Evolutionary conservation across 2,113 vertebrate genomes (phyloP), one percentile per base, ranked within the genome.

Genomic region (Tenrec ecaudatus): DNA sequence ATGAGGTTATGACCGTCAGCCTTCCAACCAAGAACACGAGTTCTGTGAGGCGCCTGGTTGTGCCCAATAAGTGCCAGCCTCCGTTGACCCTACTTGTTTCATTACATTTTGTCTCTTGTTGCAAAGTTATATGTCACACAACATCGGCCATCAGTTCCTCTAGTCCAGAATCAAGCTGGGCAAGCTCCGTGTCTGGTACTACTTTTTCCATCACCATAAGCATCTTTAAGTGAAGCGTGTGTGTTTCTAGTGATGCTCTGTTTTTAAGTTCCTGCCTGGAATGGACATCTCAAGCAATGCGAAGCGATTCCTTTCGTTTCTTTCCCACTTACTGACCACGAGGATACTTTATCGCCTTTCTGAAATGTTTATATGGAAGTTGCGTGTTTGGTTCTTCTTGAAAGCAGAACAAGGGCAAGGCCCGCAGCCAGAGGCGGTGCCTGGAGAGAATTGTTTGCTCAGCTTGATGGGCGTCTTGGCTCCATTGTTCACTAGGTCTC

Each of bases 221-320:
- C 31, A n/a, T 71, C 33, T 89, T 69, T 66, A 62, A 4, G 22
- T 64, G 80, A 93, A 91, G 19, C 1, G 29, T 66, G 57, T 84
- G 20, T 60, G 7, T 25, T 84, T 23, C 16, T 80, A 60, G 83
- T 90, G 58, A 15, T 40, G 11, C 23, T 53, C 47, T 89, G 38
- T 89, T n/a, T n/a, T n/a, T 71, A 43, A 77, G 20, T 87, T 90
- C 19, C 66, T 71, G 58, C 58, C 78, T 78, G 23, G 68, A 62
- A 19, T 60, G 82, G 53, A 94, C 47, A 66, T 86, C n/a, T 91
- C 78, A 27, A 29, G n/a, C 57, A 64, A 0, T 79, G 80, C 85
- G 43, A 6, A 38, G 23, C 40, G 31, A 82, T 90, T 96, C 82
- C 75, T 90, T 95, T 79, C 73, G 60, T 79, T 93, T 40, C 40